Evolutionary conservation across 2,797 vertebrate genomes (phyloP).

Genomic region (Sternarchorhynchus goeldii): DNA sequence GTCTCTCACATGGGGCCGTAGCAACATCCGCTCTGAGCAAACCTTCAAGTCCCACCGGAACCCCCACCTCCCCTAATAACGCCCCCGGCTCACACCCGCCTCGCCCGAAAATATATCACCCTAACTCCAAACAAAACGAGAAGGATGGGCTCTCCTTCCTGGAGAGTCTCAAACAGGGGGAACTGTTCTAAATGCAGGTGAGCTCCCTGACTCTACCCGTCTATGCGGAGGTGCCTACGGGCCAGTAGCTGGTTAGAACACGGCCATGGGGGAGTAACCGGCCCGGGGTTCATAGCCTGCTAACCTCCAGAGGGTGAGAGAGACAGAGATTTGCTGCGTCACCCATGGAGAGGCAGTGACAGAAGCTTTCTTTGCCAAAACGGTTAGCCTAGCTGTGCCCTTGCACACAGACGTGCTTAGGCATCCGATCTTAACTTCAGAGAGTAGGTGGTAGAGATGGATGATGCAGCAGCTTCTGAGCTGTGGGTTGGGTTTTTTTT

Average conservation of each 20-base stretch:
- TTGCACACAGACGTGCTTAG: constrained; percentile 35
- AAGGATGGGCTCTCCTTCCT: background rate
- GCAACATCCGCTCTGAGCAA: constrained; percentile 55
- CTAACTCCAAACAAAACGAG: constrained; percentile 41
- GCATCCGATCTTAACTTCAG: constrained; percentile 38
- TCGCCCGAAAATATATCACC: constrained; percentile 50
- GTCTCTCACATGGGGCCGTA: constrained; percentile 82
- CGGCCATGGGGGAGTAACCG: no score
- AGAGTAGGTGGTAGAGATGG: constrained; percentile 7
- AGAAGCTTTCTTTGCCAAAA: constrained; percentile 90
- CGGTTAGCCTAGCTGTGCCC: constrained; percentile 62
- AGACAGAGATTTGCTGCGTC: constrained; percentile 64
- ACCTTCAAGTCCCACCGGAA: constrained; percentile 42
- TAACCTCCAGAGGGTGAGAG: constrained; percentile 48
- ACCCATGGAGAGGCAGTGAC: constrained; percentile 88
- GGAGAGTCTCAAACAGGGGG: no score
- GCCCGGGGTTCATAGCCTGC: constrained; percentile 24
- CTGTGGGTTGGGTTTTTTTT: background rate
- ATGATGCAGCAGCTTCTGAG: background rate
- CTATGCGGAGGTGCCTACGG: no score
- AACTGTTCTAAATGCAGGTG: no score
- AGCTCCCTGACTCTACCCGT: no score
- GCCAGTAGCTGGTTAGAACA: no score
- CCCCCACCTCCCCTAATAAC: constrained; percentile 59
- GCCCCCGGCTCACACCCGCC: constrained; percentile 67